Conservation (phyloP, 1,140 invertebrate genomes). For the Pseudobourletiella spinata region DNA sequence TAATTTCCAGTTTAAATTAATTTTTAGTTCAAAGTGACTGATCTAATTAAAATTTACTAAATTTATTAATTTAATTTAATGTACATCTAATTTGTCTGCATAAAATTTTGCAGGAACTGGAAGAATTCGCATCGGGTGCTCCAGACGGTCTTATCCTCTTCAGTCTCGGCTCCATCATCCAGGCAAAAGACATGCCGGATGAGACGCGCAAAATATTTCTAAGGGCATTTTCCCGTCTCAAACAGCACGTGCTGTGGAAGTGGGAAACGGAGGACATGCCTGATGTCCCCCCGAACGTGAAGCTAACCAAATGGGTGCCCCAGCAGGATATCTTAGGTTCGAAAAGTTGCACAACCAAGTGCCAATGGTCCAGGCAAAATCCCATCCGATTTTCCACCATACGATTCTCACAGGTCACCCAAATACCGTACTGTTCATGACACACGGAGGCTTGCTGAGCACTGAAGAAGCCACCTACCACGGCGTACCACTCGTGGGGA, state of each 20-base stretch:
- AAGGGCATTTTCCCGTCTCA: constrained; percentile 38
- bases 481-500: constrained; percentile 37
- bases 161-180: constrained; percentile 51
- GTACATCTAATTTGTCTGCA: too few species aligned
- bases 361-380: too few species aligned
- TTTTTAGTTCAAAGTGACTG: too few species aligned
- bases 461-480: constrained; percentile 13
- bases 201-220: constrained; percentile 9
- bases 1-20: too few species aligned
- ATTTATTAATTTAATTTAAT: constrained; percentile 45
- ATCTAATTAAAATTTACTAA: constrained; percentile 42
- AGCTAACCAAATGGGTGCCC: constrained; percentile 56
- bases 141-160: constrained; percentile 58
- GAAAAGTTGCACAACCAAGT: constrained; percentile 31
- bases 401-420: constrained; percentile 18
- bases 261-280: constrained; percentile 47
- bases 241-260: constrained; percentile 60
- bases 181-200: constrained; percentile 11
- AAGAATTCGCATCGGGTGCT: constrained; percentile 29
- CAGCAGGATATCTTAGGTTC: constrained; percentile 46
- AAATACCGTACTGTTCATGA: constrained; percentile 13
- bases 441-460: constrained; percentile 15
- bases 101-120: constrained; percentile 44
- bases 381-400: constrained; percentile 40
- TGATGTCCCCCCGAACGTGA: constrained; percentile 48